A percentile compares a stretch with the other conserved stretches of the same genome.
phyloP scores from a whole-genome alignment of 2,888 invertebrate genomes.

The Hyppa rectilinea region DNA sequence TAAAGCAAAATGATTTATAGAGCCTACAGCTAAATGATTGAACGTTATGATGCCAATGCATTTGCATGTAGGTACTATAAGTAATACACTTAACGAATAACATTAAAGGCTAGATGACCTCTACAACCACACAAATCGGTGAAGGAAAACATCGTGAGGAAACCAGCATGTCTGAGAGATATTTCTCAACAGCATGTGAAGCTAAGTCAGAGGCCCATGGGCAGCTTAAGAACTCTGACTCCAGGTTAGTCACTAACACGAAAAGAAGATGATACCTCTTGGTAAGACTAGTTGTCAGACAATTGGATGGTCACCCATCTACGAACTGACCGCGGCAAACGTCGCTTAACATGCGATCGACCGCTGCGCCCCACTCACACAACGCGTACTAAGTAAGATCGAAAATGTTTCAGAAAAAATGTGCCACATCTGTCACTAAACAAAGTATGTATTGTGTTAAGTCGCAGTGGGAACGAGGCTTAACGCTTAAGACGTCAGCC shows the following conservation, averaged over 20 bases:
- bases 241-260: too few species aligned
- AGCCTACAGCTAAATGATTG: neutral
- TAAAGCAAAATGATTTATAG: constrained; percentile 19
- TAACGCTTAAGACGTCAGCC: constrained; percentile 1
- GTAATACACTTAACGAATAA: constrained; percentile 13
- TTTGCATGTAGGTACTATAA: neutral
- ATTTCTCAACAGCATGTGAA: too few species aligned
- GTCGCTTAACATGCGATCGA: neutral
- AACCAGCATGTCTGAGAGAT: too few species aligned
- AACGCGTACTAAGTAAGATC: neutral
- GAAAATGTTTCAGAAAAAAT: neutral
- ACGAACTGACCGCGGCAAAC: neutral
- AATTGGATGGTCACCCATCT: neutral
- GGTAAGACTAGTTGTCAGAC: neutral
- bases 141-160: too few species aligned
- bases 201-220: too few species aligned
- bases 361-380: neutral
- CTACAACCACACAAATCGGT: too few species aligned
- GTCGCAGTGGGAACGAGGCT: neutral
- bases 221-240: too few species aligned
- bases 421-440: neutral
- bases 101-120: too few species aligned
- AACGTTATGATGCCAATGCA: neutral
- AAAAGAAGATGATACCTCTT: neutral
- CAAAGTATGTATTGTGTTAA: neutral